Conservation (phyloP, 2,888 invertebrate genomes). For the Apamea monoglypha region DNA sequence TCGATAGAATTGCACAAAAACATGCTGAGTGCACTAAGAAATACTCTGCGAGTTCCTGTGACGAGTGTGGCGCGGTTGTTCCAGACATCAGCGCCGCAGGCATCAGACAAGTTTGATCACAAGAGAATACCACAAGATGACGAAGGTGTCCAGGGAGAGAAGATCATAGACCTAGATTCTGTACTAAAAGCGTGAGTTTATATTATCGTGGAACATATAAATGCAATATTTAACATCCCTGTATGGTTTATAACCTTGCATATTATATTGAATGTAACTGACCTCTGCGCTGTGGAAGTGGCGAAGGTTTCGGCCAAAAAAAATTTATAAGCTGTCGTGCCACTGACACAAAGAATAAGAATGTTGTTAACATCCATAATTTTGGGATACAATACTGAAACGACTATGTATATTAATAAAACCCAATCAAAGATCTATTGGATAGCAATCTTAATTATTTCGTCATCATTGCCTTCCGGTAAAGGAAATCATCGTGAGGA, state of each 20-base stretch:
- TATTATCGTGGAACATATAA: not conserved
- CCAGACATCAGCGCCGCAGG: constrained; percentile 77
- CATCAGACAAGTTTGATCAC: constrained; percentile 84
- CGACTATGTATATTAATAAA: not conserved
- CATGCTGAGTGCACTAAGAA: constrained; percentile 81
- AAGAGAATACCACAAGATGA: constrained; percentile 90
- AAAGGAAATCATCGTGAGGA: too few species aligned
- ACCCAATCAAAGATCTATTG: too few species aligned
- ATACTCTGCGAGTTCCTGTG: constrained; percentile 73
- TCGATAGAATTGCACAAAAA: constrained; percentile 46
- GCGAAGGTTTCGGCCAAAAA: not conserved
- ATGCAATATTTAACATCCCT: not conserved
- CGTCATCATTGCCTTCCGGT: too few species aligned
- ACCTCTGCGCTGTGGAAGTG: not conserved
- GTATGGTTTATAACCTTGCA: not conserved
- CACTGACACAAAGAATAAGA: not conserved
- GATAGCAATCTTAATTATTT: too few species aligned
- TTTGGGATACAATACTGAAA: not conserved
- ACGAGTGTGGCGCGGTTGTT: constrained; percentile 75
- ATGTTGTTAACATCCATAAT: not conserved
- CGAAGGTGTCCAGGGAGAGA: constrained; percentile 95
- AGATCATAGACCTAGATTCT: constrained; percentile 92
- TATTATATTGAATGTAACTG: not conserved
- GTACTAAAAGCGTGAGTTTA: constrained; percentile 90
- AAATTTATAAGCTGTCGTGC: not conserved